Conservation (phyloP, 2,888 invertebrate species). For the Torymus aiolomorphi region DNA sequence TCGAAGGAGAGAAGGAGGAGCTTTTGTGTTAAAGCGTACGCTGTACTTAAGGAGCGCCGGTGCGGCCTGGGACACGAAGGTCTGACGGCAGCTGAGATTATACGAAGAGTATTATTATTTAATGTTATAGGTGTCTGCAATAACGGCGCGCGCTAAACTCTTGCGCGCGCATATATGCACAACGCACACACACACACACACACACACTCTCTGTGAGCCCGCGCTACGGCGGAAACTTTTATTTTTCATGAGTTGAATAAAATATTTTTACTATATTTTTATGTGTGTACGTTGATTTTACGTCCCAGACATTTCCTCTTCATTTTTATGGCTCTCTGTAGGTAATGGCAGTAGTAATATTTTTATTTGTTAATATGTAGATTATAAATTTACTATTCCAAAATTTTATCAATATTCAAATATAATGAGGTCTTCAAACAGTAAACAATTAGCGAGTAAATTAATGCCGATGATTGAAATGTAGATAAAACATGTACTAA, state of each 20-base stretch:
- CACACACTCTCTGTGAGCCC: too few species aligned
- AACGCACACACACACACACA: too few species aligned
- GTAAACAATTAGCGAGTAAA: too few species aligned
- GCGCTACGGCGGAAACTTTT: neutral
- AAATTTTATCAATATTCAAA: too few species aligned
- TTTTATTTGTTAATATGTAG: too few species aligned
- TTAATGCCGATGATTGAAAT: too few species aligned
- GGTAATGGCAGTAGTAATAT: too few species aligned
- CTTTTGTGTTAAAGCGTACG: neutral
- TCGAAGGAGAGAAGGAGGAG: neutral
- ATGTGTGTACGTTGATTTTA: neutral
- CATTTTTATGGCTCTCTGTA: too few species aligned
- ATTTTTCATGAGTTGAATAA: slow-evolving; percentile 51
- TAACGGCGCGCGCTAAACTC: neutral
- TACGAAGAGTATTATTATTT: slow-evolving; percentile 50
- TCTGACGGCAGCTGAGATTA: neutral
- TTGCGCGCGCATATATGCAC: neutral
- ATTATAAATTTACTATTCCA: neutral
- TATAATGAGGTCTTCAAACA: too few species aligned
- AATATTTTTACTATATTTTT: slow-evolving; percentile 49
- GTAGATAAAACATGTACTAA: too few species aligned
- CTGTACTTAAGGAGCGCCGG: slow-evolving; percentile 5
- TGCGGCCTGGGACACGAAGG: too few species aligned
- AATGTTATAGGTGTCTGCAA: slow-evolving; percentile 10
- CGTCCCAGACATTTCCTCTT: neutral